phyloP scores from a whole-genome alignment of 1,140 invertebrate species.

The Euwallacea similis region DNA sequence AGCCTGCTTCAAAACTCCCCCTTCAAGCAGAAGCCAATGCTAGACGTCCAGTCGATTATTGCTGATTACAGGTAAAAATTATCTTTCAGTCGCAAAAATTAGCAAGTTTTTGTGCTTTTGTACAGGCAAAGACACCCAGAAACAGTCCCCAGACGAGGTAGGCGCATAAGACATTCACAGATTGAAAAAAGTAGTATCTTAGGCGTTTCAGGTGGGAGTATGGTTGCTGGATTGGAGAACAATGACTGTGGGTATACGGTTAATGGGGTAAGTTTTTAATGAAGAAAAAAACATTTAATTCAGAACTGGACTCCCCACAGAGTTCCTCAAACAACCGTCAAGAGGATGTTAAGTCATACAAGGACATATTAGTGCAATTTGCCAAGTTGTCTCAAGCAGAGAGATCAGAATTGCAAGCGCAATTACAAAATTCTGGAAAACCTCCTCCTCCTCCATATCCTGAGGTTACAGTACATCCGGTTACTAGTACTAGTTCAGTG shows the following conservation, averaged over 20 bases:
- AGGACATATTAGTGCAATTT: constrained; percentile 77
- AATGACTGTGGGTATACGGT: neutral
- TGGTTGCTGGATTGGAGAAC: neutral
- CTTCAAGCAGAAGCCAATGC: constrained; percentile 70
- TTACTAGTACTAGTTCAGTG: constrained; percentile 54
- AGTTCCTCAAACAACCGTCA: too few species aligned
- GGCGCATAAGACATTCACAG: constrained; percentile 58
- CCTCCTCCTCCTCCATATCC: constrained; percentile 71
- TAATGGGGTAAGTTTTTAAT: constrained; percentile 17
- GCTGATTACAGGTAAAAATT: constrained; percentile 65
- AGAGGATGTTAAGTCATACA: constrained; percentile 61
- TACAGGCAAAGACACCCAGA: constrained; percentile 69
- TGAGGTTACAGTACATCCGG: constrained; percentile 75
- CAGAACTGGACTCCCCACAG: too few species aligned
- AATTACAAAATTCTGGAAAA: constrained; percentile 43
- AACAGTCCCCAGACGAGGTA: constrained; percentile 65
- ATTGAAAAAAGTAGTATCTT: too few species aligned
- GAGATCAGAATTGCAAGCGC: constrained; percentile 53
- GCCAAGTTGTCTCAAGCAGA: constrained; percentile 64
- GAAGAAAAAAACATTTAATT: too few species aligned
- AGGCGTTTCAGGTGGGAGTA: too few species aligned
- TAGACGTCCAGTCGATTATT: constrained; percentile 81
- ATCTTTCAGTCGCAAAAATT: neutral
- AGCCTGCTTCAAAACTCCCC: constrained; percentile 51
- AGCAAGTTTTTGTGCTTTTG: constrained; percentile 7